These are phyloP conservation scores for Digitonthophagus gazella DNA, from an alignment of 2,888 invertebrate species.

Conservation along the genomic window DNA sequence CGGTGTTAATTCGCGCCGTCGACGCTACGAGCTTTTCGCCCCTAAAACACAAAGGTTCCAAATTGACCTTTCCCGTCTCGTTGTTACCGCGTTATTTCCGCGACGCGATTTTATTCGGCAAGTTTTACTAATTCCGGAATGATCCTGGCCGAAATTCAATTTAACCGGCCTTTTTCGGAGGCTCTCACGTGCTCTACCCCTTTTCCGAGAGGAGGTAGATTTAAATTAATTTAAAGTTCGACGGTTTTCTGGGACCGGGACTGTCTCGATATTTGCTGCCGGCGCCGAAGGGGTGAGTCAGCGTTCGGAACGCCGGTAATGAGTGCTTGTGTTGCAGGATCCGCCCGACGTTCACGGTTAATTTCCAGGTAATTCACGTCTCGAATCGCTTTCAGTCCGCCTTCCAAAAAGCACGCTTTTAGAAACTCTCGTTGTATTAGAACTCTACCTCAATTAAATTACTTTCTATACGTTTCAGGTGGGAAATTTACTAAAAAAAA, in stretches of 20 bases:
- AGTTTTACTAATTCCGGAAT: neutral
- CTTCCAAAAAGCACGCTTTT: neutral
- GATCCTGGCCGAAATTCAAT: neutral
- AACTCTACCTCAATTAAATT: neutral
- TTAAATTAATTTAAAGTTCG: constrained; percentile 32
- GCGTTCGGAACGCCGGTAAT: constrained; percentile 36
- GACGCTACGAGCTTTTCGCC: neutral
- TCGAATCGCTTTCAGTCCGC: constrained; percentile 40
- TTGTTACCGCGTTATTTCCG: neutral
- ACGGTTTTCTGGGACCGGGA: neutral
- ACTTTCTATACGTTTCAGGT: neutral
- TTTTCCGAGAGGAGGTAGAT: neutral
- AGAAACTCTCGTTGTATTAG: neutral
- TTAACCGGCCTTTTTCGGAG: neutral
- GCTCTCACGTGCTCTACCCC: neutral
- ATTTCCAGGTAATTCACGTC: constrained; percentile 48
- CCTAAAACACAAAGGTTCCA: neutral
- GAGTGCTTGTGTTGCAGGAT: constrained; percentile 46
- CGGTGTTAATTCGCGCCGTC: constrained; percentile 5
- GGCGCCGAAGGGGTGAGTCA: neutral
- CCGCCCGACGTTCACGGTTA: constrained; percentile 43
- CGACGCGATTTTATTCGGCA: neutral
- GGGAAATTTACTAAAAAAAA: neutral
- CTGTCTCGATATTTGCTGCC: neutral
- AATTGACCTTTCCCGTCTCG: neutral